These are phyloP conservation scores for Tringa solitaria DNA, from an alignment of 2,113 vertebrate species.

Conservation along the genomic window DNA sequence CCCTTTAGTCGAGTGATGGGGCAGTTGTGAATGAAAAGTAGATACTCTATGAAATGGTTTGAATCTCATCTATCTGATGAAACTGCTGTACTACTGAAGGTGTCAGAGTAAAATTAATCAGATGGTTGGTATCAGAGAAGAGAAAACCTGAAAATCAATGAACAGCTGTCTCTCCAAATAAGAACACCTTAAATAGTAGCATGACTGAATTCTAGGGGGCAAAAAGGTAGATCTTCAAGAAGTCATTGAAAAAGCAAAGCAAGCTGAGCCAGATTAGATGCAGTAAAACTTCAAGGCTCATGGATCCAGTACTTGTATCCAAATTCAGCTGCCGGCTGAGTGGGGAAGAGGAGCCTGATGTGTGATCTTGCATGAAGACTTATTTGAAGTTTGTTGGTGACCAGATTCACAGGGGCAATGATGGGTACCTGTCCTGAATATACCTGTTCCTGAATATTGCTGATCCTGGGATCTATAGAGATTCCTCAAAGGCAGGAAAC, in stretches of 20 bases:
- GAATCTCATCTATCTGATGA: not conserved
- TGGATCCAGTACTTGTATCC: not conserved
- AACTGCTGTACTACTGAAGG: not conserved
- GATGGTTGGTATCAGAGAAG: not conserved
- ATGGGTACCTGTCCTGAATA: not conserved
- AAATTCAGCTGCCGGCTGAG: not conserved
- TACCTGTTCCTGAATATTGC: not conserved
- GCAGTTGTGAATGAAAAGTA: not conserved
- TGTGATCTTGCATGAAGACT: not conserved
- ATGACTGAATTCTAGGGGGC: not conserved
- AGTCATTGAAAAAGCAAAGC: not conserved
- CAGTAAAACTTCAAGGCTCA: not conserved
- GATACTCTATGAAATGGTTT: not conserved
- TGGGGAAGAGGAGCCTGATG: not conserved
- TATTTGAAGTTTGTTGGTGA: not conserved
- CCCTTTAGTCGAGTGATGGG: not conserved
- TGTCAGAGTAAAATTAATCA: not conserved
- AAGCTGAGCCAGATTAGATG: not conserved
- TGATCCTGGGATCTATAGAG: not conserved
- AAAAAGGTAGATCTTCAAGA: not conserved
- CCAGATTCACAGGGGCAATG: not conserved
- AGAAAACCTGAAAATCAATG: not conserved
- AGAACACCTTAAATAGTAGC: not conserved
- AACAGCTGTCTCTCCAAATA: not conserved
- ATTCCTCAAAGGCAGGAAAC: not conserved